Percentiles rank a stretch among this genome's conserved stretches.
Evolutionary conservation across 2,888 invertebrate species (phyloP).

Genomic region (Epirrhoe alternata): DNA sequence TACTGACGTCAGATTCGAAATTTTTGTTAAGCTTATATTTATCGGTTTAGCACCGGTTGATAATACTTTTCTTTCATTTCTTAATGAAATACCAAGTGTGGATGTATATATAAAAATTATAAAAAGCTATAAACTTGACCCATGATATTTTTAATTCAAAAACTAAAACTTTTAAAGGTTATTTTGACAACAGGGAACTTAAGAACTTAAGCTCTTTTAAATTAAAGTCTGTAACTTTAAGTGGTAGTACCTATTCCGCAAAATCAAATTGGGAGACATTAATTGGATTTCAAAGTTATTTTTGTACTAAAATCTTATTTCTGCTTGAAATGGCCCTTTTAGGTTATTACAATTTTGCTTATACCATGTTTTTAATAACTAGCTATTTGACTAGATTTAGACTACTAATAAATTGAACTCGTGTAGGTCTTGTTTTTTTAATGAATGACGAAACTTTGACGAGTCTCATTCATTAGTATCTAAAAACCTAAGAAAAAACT

Average conservation of each 20-base stretch:
- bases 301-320: not conserved
- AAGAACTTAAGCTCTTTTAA: slow-evolving; percentile 5
- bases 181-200: not conserved
- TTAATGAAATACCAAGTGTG: too few relatives aligned
- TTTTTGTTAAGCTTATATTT: too few relatives aligned
- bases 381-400: not conserved
- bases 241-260: not conserved
- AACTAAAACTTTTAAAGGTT: not conserved
- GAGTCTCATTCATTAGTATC: too few relatives aligned
- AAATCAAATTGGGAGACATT: slow-evolving; percentile 14
- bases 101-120: too few relatives aligned
- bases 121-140: too few relatives aligned
- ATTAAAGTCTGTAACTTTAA: slow-evolving; percentile 4
- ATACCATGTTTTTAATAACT: not conserved
- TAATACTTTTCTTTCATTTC: too few relatives aligned
- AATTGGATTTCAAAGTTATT: slow-evolving; percentile 7
- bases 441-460: too few relatives aligned
- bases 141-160: too few relatives aligned
- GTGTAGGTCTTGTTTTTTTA: not conserved
- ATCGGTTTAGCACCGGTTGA: too few relatives aligned
- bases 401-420: not conserved
- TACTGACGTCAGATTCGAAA: too few relatives aligned
- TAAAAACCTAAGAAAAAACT: too few relatives aligned
- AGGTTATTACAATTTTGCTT: not conserved
- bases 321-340: not conserved